Conservation (phyloP, 2,797 vertebrate genomes). For the Sebastes minor region DNA sequence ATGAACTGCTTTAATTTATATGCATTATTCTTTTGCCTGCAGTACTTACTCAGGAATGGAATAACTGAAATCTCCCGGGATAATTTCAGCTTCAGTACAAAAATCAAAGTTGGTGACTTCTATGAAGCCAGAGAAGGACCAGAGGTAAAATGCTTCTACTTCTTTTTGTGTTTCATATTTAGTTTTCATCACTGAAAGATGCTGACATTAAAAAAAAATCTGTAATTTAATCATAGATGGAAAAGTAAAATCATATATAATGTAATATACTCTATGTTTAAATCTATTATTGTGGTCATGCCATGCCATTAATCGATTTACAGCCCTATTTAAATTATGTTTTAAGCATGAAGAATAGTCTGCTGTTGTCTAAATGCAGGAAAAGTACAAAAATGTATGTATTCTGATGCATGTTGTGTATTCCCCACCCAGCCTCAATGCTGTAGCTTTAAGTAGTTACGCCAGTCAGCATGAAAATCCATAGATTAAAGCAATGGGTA, state of each 20-base stretch:
- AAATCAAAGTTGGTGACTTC: slow-evolving; percentile 97
- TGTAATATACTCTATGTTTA: neutral
- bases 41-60: slow-evolving; percentile 96
- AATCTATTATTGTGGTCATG: neutral
- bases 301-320: too few relatives aligned
- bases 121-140: slow-evolving; percentile 97
- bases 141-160: slow-evolving; percentile 85
- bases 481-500: neutral
- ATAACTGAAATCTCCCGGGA: slow-evolving; percentile 94
- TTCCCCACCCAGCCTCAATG: neutral
- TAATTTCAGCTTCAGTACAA: slow-evolving; percentile 98
- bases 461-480: neutral
- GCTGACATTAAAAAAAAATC: neutral
- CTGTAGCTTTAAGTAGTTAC: neutral
- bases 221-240: neutral
- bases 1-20: slow-evolving; percentile 8
- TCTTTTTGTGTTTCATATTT: neutral
- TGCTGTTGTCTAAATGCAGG: neutral
- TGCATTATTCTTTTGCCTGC: slow-evolving; percentile 65
- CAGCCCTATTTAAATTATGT: neutral
- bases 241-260: neutral
- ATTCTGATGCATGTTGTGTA: neutral
- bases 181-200: neutral
- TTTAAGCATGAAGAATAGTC: neutral
- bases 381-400: neutral